phyloP scores from a whole-genome alignment of 2,113 vertebrate species.

The Hyaena hyaena region DNA sequence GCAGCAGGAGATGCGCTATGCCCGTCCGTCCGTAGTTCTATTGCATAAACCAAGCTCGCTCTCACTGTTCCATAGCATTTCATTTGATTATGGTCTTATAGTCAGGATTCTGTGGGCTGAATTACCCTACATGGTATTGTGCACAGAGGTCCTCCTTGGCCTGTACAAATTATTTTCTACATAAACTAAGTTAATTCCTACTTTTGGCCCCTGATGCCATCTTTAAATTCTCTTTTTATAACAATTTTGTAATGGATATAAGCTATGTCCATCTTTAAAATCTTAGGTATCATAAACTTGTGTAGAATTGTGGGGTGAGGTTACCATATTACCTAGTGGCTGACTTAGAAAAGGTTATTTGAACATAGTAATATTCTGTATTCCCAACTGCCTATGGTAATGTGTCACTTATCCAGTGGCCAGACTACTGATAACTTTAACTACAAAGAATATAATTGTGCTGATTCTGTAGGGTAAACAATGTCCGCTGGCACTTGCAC shows the following conservation, averaged over 20 bases:
- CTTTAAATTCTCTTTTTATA: neutral
- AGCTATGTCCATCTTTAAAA: neutral
- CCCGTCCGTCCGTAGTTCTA: slow-evolving; percentile 82
- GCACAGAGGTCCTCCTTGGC: neutral
- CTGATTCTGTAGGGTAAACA: neutral
- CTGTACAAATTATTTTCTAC: slow-evolving; percentile 21
- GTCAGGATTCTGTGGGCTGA: slow-evolving; percentile 70
- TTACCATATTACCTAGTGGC: neutral
- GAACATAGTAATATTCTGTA: neutral
- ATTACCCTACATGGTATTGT: slow-evolving; percentile 70
- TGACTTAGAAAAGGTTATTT: neutral
- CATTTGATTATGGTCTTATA: slow-evolving; percentile 76
- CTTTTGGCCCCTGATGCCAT: neutral
- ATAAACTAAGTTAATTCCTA: slow-evolving; percentile 12
- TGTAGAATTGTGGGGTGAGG: slow-evolving; percentile 19
- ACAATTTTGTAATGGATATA: neutral
- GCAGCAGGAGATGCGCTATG: slow-evolving; percentile 86
- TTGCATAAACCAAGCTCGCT: slow-evolving; percentile 75
- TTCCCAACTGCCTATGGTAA: neutral
- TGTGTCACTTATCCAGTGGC: neutral
- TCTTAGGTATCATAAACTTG: neutral
- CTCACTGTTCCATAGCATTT: slow-evolving; percentile 72
- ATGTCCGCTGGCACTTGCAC: neutral
- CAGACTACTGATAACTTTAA: neutral
- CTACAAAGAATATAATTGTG: neutral